Percentiles rank a stretch among this genome's conserved stretches.
phyloP scores from a whole-genome alignment of 2,888 invertebrate species.

The Rhagium mordax region DNA sequence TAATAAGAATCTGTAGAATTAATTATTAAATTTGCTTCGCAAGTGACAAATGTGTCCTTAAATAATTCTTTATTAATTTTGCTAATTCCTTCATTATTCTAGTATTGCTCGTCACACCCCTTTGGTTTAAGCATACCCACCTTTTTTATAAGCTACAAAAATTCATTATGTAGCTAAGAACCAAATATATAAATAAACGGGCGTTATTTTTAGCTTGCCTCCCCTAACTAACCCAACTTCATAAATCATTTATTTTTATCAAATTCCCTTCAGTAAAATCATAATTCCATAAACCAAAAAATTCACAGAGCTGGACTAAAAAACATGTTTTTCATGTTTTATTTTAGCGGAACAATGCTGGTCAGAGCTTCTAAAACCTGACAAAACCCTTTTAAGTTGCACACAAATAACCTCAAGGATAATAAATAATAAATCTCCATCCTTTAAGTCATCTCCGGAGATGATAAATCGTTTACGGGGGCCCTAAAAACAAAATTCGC shows the following conservation, averaged over 20 bases:
- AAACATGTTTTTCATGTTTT: slow-evolving; percentile 36
- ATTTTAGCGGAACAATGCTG: slow-evolving; percentile 42
- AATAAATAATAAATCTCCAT: slow-evolving; percentile 54
- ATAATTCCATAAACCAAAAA: slow-evolving; percentile 7
- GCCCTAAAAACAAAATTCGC: slow-evolving; percentile 43
- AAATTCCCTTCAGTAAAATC: slow-evolving; percentile 1
- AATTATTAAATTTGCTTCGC: too few relatives aligned
- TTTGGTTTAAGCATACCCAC: too few relatives aligned
- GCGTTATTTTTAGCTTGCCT: background rate
- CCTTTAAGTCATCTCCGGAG: slow-evolving; percentile 40
- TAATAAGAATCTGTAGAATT: background rate
- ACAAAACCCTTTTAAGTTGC: slow-evolving; percentile 53
- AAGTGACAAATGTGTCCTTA: too few relatives aligned
- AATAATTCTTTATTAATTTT: too few relatives aligned
- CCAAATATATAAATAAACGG: background rate
- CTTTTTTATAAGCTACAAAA: too few relatives aligned
- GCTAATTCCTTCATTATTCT: too few relatives aligned
- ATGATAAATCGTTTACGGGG: slow-evolving; percentile 44
- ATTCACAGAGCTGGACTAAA: slow-evolving; percentile 20
- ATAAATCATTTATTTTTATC: background rate
- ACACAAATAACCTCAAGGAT: slow-evolving; percentile 50
- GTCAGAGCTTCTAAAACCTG: slow-evolving; percentile 45
- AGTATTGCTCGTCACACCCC: too few relatives aligned
- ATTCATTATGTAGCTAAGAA: background rate
- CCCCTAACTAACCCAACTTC: background rate